Percentiles rank a stretch among this genome's conserved stretches.
Evolutionary conservation across 2,113 vertebrate species (phyloP).

Genomic region (Archocentrus centrarchus): DNA sequence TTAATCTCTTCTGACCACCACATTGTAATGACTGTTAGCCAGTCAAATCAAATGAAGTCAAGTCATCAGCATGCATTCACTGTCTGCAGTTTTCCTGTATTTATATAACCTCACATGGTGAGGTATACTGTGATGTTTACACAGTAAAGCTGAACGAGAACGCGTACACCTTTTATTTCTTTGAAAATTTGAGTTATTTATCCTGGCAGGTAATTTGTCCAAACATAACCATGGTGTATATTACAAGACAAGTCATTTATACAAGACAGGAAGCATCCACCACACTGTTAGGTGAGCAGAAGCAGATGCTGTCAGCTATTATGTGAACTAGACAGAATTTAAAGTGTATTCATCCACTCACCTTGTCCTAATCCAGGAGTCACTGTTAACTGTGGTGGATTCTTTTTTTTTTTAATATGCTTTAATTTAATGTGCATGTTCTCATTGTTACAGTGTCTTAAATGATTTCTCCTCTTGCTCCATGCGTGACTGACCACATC

Average conservation of each 20-base stretch:
- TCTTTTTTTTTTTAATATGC: background rate
- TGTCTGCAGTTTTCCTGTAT: background rate
- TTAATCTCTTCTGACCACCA: too few relatives aligned
- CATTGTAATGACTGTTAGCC: too few relatives aligned
- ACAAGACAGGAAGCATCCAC: background rate
- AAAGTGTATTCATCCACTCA: background rate
- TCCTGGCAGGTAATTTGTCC: background rate
- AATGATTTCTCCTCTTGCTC: background rate
- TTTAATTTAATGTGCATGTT: background rate
- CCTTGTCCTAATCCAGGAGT: background rate
- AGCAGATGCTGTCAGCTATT: background rate
- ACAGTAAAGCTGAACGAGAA: background rate
- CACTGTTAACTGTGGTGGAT: conserved; percentile 1
- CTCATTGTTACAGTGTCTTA: background rate
- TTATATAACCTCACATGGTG: background rate
- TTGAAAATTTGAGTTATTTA: background rate
- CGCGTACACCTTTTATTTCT: background rate
- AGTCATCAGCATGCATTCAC: too few relatives aligned
- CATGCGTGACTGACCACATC: background rate
- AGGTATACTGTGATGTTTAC: background rate
- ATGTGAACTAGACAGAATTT: background rate
- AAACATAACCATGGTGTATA: background rate
- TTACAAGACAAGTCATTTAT: background rate
- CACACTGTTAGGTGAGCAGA: background rate
- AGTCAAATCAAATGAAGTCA: too few relatives aligned